Evolutionary conservation across 1,140 invertebrate genomes (phyloP).

Genomic region (Lerema accius): DNA sequence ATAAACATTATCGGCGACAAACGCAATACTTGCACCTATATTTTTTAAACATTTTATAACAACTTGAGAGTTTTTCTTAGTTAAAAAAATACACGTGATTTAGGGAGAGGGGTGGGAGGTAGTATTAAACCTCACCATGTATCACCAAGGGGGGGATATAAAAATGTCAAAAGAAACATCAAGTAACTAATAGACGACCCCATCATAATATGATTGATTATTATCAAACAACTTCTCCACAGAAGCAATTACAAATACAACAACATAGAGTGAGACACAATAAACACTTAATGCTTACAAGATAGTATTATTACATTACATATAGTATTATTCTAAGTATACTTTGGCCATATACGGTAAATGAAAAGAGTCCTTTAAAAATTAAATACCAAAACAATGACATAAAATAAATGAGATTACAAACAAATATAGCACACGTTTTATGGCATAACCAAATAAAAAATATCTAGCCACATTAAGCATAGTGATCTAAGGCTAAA

Average conservation of each 20-base stretch:
- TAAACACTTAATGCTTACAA: not conserved
- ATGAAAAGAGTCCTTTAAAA: not conserved
- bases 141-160: too few species aligned
- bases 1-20: too few species aligned
- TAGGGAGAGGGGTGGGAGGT: too few species aligned
- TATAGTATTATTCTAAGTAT: not conserved
- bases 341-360: conserved; percentile 2
- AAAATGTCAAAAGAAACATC: not conserved
- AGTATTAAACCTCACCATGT: too few species aligned
- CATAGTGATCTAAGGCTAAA: not conserved
- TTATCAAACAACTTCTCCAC: too few species aligned
- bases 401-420: conserved; percentile 1
- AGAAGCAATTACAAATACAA: not conserved
- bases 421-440: conserved; percentile 3
- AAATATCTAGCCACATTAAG: not conserved
- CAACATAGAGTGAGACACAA: not conserved
- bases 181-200: too few species aligned
- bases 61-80: too few species aligned
- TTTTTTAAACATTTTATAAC: too few species aligned
- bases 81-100: too few species aligned
- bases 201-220: too few species aligned
- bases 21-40: too few species aligned
- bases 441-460: not conserved
- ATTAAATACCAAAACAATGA: not conserved
- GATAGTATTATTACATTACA: too few species aligned